Evolutionary conservation across 1,140 invertebrate species (phyloP).

Genomic region (Bicyclus anynana): DNA sequence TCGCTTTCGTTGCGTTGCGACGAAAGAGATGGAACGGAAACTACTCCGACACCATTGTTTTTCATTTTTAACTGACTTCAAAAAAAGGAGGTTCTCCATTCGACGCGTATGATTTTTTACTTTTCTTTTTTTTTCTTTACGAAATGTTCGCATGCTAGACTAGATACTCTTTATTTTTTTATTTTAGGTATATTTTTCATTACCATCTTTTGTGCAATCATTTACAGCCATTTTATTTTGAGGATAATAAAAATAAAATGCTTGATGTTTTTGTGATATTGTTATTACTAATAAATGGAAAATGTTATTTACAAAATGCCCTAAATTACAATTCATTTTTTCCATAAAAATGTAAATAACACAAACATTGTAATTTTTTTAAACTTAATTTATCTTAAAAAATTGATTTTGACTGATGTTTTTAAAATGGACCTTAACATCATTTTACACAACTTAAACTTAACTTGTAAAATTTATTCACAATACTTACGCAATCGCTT

Average conservation of each 20-base stretch:
- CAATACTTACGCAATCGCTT: not conserved
- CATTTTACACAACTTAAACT: not conserved
- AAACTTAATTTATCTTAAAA: not conserved
- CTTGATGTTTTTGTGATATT: slow-evolving; percentile 1
- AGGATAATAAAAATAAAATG: slow-evolving; percentile 1
- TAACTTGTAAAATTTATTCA: not conserved
- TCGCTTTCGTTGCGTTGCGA: too few species aligned
- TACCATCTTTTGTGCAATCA: too few species aligned
- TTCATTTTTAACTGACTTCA: too few species aligned
- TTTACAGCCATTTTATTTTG: not conserved
- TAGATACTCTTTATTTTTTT: too few species aligned
- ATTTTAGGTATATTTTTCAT: too few species aligned
- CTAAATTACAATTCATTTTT: slow-evolving; percentile 2
- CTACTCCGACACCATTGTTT: too few species aligned
- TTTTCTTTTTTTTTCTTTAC: too few species aligned
- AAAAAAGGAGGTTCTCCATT: too few species aligned
- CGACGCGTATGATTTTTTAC: too few species aligned
- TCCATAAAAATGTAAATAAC: not conserved
- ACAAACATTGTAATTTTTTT: not conserved
- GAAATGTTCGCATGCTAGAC: too few species aligned
- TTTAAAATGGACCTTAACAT: not conserved
- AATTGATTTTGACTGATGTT: not conserved
- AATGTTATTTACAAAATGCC: slow-evolving; percentile 34
- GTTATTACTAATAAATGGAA: slow-evolving; percentile 10
- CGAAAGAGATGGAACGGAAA: too few species aligned